Conservation (phyloP, 2,113 vertebrate genomes). For the Cephalopholis sonnerati region DNA sequence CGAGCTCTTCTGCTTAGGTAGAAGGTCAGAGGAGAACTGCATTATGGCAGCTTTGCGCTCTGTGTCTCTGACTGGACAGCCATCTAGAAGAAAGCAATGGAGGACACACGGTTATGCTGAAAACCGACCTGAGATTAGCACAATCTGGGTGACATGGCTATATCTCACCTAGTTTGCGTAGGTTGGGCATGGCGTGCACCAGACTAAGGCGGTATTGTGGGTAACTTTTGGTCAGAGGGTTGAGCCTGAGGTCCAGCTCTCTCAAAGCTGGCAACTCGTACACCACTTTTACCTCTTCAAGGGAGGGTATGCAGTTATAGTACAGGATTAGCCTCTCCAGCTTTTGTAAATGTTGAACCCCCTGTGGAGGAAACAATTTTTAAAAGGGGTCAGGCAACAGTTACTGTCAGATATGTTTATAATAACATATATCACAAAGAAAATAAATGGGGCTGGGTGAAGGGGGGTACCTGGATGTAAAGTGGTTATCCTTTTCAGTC, state of each 20-base stretch:
- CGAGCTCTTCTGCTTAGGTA: slow-evolving; percentile 50
- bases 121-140: background rate
- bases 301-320: slow-evolving; percentile 85
- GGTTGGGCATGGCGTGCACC: slow-evolving; percentile 82
- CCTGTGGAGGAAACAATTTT: slow-evolving; percentile 66
- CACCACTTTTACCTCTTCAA: slow-evolving; percentile 84
- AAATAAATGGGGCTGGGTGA: background rate
- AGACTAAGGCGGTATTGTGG: slow-evolving; percentile 84
- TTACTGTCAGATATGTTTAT: rapidly evolving
- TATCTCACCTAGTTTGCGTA: slow-evolving; percentile 83
- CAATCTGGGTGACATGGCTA: background rate
- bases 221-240: slow-evolving; percentile 83
- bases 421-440: background rate
- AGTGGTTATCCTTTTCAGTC: too few relatives aligned
- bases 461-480: background rate
- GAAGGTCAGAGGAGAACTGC: slow-evolving; percentile 81
- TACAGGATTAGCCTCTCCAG: slow-evolving; percentile 88
- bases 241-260: slow-evolving; percentile 88
- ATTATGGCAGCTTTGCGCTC: slow-evolving; percentile 83
- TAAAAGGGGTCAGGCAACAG: background rate
- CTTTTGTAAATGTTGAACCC: slow-evolving; percentile 83
- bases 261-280: slow-evolving; percentile 75
- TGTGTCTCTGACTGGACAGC: slow-evolving; percentile 82
- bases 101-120: background rate
- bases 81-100: slow-evolving; percentile 71